Evolutionary conservation across 2,888 invertebrate genomes (phyloP), one percentile per base, ranked within the genome.

Genomic region (Plebejus melissa): DNA sequence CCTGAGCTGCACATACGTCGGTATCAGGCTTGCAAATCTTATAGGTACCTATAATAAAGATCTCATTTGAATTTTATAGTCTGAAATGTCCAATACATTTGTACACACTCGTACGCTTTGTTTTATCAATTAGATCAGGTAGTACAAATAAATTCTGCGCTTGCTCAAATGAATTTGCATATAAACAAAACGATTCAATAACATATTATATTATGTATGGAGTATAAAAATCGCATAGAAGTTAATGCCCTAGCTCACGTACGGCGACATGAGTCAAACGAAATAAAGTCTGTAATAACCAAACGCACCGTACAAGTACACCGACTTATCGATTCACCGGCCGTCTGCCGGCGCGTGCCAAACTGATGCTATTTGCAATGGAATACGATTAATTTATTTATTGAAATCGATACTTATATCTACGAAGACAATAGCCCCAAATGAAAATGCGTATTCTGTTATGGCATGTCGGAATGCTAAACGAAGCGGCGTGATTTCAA

Each of bases 371-470:
- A 91, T 93, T 88, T 84, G 85, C 83, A 89, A 86, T 84, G 84
- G 87, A 87, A 90, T 90, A 88, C 91, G 86, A 90, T 91, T 93
- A 93, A 93, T 93, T 92, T 93, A 93, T 93, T 91, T 93, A 93
- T 93, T 93, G 89, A 93, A 93, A 93, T 93, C 91, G 91, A 90
- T 91, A 93, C 93, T 93, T 91, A 93, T 93, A 93, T 91, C 93
- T 90, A 86, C 86, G 85, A 88, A 90, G 86, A 93, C 93, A 93
- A 93, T 92, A 89, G 92, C 87, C 87, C 89, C 88, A 92, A 92
- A 91, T 93, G 91, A 92, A 92, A 91, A 90, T 91, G 90, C 90
- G 91, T 87, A 88, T 86, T 83, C 91, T 85, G 85, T 88, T 93
- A 93, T 89, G 92, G 93, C 90, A 88, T 88, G 91, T 88, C 81